Evolutionary conservation across 2,113 vertebrate genomes (phyloP).

Genomic region (Amphiprion percula): DNA sequence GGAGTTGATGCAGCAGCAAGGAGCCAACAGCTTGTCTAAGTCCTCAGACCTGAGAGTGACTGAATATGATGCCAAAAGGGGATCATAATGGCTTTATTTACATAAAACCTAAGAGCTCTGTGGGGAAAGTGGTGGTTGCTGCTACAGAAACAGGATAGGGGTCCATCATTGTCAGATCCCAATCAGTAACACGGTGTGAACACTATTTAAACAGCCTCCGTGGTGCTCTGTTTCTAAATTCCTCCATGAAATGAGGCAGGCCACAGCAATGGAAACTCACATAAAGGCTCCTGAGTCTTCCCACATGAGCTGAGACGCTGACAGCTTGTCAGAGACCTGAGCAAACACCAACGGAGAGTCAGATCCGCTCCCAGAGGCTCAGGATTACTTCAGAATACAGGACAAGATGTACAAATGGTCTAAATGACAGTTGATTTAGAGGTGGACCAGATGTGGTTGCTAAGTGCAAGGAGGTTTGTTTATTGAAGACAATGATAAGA

Average conservation of each 20-base stretch:
- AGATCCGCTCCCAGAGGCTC: conserved; percentile 45
- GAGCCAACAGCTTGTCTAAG: conserved; percentile 55
- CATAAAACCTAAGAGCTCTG: conserved; percentile 6
- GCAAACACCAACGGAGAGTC: conserved; percentile 38
- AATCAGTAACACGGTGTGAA: conserved; percentile 42
- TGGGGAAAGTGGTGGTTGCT: background rate
- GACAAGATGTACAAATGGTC: conserved; percentile 22
- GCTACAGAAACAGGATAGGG: conserved; percentile 31
- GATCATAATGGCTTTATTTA: conserved; percentile 25
- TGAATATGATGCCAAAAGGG: conserved; percentile 27
- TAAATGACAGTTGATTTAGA: conserved; percentile 36
- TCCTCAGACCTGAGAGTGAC: conserved; percentile 32
- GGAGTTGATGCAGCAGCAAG: conserved; percentile 27
- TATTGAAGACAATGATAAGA: conserved; percentile 27
- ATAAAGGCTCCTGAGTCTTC: conserved; percentile 53
- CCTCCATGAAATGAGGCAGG: conserved; percentile 48
- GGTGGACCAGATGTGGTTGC: conserved; percentile 45
- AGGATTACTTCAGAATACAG: conserved; percentile 14
- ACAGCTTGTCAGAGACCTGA: conserved; percentile 71
- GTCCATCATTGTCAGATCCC: conserved; percentile 44
- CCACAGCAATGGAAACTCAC: conserved; percentile 44
- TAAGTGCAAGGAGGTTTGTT: conserved; percentile 23
- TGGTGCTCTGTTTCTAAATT: conserved; percentile 57
- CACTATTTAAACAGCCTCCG: conserved; percentile 50
- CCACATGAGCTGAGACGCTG: conserved; percentile 71